These are phyloP conservation scores for Chrysotoxum bicinctum DNA, from an alignment of 2,888 invertebrate species.

Conservation along the genomic window DNA sequence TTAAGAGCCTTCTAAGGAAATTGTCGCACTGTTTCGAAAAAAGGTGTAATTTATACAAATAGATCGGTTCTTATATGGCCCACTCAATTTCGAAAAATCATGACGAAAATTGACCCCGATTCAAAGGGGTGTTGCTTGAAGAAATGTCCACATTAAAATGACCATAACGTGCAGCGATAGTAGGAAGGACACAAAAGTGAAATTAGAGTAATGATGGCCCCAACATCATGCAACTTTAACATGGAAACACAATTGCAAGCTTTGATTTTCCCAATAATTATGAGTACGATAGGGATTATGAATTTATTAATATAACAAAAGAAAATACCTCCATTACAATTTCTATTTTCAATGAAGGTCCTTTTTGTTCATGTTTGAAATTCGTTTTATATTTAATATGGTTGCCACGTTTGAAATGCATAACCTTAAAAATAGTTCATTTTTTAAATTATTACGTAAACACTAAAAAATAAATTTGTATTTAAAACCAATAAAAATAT, in stretches of 20 bases:
- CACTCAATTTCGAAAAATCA: not conserved
- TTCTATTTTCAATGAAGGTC: not conserved
- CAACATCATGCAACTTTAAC: slow-evolving; percentile 58
- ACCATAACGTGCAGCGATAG: slow-evolving; percentile 51
- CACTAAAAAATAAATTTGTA: not conserved
- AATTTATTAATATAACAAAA: not conserved
- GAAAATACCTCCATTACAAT: not conserved
- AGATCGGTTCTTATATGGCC: not conserved
- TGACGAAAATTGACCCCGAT: not conserved
- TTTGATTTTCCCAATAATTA: not conserved
- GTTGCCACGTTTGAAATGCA: not conserved
- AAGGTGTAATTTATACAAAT: not conserved
- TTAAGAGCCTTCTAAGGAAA: not conserved
- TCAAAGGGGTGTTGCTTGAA: not conserved
- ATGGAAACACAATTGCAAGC: slow-evolving; percentile 51
- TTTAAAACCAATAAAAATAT: slow-evolving; percentile 1
- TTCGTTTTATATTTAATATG: not conserved
- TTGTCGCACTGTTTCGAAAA: slow-evolving; percentile 28
- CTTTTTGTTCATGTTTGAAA: not conserved
- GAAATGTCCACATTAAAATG: slow-evolving; percentile 37
- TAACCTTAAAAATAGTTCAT: too few species aligned
- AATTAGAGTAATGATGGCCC: slow-evolving; percentile 35
- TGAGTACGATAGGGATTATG: not conserved
- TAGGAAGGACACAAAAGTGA: slow-evolving; percentile 39
- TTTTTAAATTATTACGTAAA: too few species aligned